Evolutionary conservation across 2,797 vertebrate species (phyloP).

Genomic region (Mormyrops attenuatus): DNA sequence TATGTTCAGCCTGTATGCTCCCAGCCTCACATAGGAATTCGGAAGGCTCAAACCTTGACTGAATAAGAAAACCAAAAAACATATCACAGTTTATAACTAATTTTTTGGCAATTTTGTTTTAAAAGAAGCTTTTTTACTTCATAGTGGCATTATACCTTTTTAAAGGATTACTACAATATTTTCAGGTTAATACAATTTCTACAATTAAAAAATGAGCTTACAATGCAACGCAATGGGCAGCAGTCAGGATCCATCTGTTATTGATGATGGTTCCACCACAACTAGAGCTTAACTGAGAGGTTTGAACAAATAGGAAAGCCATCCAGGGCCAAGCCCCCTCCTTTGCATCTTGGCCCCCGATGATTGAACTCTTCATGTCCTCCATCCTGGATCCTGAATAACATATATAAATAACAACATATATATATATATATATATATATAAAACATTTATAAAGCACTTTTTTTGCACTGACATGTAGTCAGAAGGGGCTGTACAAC

Average conservation of each 20-base stretch:
- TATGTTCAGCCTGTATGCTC: not conserved
- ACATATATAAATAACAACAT: not conserved
- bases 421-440: too few relatives aligned
- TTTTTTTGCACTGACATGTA: too few relatives aligned
- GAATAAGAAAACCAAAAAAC: not conserved
- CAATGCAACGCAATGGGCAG: not conserved
- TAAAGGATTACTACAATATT: not conserved
- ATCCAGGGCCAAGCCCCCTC: not conserved
- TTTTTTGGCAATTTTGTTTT: not conserved
- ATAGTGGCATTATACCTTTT: not conserved
- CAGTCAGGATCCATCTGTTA: not conserved
- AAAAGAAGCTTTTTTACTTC: not conserved
- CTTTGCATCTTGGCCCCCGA: not conserved
- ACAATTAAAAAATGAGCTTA: not conserved
- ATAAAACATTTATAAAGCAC: too few relatives aligned
- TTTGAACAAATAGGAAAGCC: not conserved
- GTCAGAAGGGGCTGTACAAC: too few relatives aligned
- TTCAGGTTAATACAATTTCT: not conserved
- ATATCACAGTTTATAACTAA: not conserved
- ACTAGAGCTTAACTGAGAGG: too few relatives aligned
- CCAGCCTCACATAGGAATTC: not conserved
- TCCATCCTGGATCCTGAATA: not conserved
- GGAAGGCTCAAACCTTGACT: not conserved
- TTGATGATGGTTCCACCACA: not conserved
- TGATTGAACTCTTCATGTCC: not conserved